phyloP scores from a whole-genome alignment of 1,140 invertebrate species.

The Aradophagus sp. region DNA sequence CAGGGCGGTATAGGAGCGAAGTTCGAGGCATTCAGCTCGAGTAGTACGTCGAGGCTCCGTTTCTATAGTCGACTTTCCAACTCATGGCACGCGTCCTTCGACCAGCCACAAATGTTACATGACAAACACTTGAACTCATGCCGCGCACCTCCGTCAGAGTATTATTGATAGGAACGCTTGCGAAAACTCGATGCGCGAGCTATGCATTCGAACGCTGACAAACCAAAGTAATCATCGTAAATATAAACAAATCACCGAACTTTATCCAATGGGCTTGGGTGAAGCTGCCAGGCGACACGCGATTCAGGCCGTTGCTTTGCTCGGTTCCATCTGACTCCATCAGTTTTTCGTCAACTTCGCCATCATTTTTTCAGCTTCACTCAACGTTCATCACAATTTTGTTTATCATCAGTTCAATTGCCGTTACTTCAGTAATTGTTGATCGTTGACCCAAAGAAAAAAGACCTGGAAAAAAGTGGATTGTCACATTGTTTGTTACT shows the following conservation, averaged over 20 bases:
- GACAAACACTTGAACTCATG: slow-evolving; percentile 40
- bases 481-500: too few species aligned
- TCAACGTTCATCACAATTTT: too few species aligned
- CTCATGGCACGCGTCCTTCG: slow-evolving; percentile 48
- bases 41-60: slow-evolving; percentile 54
- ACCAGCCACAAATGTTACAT: slow-evolving; percentile 34
- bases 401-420: too few species aligned
- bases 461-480: too few species aligned
- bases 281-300: slow-evolving; percentile 20
- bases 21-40: slow-evolving; percentile 57
- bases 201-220: slow-evolving; percentile 32
- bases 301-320: background rate
- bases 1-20: slow-evolving; percentile 4
- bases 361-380: too few species aligned
- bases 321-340: background rate
- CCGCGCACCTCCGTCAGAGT: slow-evolving; percentile 28
- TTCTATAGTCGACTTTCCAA: slow-evolving; percentile 51
- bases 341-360: too few species aligned
- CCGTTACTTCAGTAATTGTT: too few species aligned
- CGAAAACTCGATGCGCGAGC: slow-evolving; percentile 20
- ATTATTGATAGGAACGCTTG: slow-evolving; percentile 40
- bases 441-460: too few species aligned
- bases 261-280: slow-evolving; percentile 11
- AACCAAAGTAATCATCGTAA: slow-evolving; percentile 43
- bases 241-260: slow-evolving; percentile 24